Evolutionary conservation across 2,888 invertebrate species (phyloP).

Genomic region (Leptinotarsa juncta): DNA sequence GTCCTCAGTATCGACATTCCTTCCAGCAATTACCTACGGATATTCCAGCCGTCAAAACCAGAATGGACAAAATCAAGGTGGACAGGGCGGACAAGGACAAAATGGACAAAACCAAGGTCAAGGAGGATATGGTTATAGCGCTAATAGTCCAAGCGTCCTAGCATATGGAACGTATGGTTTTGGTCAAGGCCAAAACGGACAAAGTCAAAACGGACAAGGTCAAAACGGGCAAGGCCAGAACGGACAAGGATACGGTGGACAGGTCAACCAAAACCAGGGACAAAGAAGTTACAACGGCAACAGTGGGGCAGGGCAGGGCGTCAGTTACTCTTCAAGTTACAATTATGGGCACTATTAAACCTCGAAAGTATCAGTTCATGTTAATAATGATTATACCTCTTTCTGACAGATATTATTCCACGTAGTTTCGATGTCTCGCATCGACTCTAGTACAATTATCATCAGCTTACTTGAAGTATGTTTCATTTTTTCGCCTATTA

Average conservation of each 20-base stretch:
- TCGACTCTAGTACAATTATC: too few species aligned
- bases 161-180: conserved; percentile 27
- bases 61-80: conserved; percentile 15
- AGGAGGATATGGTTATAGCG: conserved; percentile 21
- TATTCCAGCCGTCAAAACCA: conserved; percentile 20
- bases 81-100: conserved; percentile 13
- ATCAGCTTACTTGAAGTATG: too few species aligned
- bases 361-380: not conserved
- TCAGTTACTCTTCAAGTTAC: not conserved
- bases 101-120: conserved; percentile 11
- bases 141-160: conserved; percentile 26
- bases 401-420: not conserved
- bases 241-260: conserved; percentile 2
- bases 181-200: conserved; percentile 19
- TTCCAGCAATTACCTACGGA: conserved; percentile 28
- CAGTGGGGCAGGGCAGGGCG: not conserved
- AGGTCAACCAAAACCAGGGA: conserved; percentile 6
- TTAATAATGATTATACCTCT: not conserved
- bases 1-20: conserved; percentile 34
- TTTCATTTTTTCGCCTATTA: too few species aligned
- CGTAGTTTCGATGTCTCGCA: not conserved
- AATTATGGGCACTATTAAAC: not conserved
- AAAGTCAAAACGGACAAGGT: conserved; percentile 9
- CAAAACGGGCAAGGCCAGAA: not conserved
- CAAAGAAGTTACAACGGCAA: not conserved